phyloP scores from a whole-genome alignment of 2,888 invertebrate species.

The Ditula angustiorana region DNA sequence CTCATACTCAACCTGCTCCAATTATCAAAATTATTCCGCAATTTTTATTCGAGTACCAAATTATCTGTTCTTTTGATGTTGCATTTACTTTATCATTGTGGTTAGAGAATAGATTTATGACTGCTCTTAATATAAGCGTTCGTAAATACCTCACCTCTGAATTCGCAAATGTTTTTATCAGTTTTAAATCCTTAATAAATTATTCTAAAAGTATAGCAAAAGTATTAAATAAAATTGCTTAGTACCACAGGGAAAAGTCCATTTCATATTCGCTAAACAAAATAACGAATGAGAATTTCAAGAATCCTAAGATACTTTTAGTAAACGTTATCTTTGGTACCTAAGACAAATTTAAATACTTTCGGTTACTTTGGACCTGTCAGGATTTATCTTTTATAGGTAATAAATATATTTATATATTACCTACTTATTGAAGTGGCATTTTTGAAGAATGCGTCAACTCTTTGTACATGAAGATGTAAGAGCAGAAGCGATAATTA shows the following conservation, averaged over 20 bases:
- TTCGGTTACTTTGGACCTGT: neutral
- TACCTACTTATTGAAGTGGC: neutral
- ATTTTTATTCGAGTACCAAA: neutral
- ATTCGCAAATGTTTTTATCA: neutral
- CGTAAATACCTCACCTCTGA: neutral
- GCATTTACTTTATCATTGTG: neutral
- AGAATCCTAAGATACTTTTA: neutral
- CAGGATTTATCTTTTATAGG: neutral
- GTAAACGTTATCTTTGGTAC: neutral
- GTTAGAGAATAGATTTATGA: neutral
- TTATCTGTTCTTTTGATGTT: conserved; percentile 7
- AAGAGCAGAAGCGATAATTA: too few species aligned
- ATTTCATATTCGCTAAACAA: too few species aligned
- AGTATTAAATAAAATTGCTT: too few species aligned
- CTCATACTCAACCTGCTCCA: neutral
- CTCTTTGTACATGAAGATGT: neutral
- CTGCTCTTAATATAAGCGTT: neutral
- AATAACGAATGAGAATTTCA: neutral
- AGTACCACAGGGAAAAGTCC: too few species aligned
- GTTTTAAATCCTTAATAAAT: neutral
- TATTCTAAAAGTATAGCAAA: too few species aligned
- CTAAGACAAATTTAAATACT: neutral
- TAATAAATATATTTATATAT: neutral
- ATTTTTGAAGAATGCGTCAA: neutral
- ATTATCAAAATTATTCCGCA: conserved; percentile 2